phyloP scores from a whole-genome alignment of 2,797 vertebrate species.

The Capromys pilorides region DNA sequence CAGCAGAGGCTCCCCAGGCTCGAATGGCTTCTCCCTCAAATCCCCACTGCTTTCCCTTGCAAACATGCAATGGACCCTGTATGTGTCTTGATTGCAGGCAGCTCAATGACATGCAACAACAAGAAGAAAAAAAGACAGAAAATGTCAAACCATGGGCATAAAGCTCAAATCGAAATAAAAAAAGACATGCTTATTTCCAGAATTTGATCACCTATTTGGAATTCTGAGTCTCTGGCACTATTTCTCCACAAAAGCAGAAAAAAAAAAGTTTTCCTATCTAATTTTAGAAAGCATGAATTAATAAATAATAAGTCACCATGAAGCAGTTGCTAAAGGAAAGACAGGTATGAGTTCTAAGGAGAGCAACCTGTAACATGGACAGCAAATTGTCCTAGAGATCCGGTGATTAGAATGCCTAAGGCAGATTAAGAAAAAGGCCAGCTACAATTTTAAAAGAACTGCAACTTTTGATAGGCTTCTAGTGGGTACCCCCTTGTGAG shows the following conservation, averaged over 20 bases:
- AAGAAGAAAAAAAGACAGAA: background rate
- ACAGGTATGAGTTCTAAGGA: slow-evolving; percentile 50
- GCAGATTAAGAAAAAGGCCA: slow-evolving; percentile 60
- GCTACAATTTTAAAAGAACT: slow-evolving; percentile 64
- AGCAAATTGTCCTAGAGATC: slow-evolving; percentile 66
- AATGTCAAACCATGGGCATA: background rate
- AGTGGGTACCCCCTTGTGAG: slow-evolving; percentile 60
- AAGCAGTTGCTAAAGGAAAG: slow-evolving; percentile 59
- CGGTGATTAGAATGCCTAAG: slow-evolving; percentile 60
- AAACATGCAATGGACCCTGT: background rate
- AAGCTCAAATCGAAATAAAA: slow-evolving; percentile 24
- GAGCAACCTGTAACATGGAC: slow-evolving; percentile 52
- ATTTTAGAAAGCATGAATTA: slow-evolving; percentile 46
- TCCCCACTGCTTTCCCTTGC: slow-evolving; percentile 2
- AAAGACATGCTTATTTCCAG: slow-evolving; percentile 29
- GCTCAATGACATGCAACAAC: background rate
- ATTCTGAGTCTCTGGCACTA: slow-evolving; percentile 45
- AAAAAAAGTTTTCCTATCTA: background rate
- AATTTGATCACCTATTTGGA: slow-evolving; percentile 55
- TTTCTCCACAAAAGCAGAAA: slow-evolving; percentile 9
- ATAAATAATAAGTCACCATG: slow-evolving; percentile 55
- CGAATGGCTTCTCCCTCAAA: background rate
- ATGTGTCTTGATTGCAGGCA: background rate
- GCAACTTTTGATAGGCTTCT: slow-evolving; percentile 69
- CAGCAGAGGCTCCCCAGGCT: background rate